Evolutionary conservation across 2,888 invertebrate species (phyloP).

Genomic region (Taphrorychus bicolor): DNA sequence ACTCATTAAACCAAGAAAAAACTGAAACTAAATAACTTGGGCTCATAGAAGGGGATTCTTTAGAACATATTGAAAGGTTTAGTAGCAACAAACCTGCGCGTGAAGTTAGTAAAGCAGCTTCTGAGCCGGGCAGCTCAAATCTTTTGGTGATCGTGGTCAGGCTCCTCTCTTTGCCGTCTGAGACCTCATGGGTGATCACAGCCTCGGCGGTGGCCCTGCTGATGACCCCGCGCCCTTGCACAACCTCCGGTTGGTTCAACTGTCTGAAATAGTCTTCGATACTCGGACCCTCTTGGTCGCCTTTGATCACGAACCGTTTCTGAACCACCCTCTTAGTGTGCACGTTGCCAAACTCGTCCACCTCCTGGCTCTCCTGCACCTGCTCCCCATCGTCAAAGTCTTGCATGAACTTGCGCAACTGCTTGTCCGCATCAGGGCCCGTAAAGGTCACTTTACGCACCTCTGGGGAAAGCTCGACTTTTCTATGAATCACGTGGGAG

Average conservation of each 20-base stretch:
- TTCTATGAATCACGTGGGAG: conserved; percentile 61
- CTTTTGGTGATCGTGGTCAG: conserved; percentile 54
- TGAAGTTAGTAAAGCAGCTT: conserved; percentile 48
- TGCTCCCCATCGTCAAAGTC: conserved; percentile 64
- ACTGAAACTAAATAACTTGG: conserved; percentile 21
- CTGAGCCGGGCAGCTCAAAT: conserved; percentile 49
- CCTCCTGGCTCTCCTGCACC: conserved; percentile 62
- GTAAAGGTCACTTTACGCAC: conserved; percentile 63
- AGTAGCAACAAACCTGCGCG: conserved; percentile 50
- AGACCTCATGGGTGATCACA: conserved; percentile 48
- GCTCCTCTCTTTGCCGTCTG: conserved; percentile 51
- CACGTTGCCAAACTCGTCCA: conserved; percentile 64
- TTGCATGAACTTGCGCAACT: conserved; percentile 62
- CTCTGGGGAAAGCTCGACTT: conserved; percentile 63
- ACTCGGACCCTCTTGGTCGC: conserved; percentile 47
- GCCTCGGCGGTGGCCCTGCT: conserved; percentile 42
- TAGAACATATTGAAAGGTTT: not conserved
- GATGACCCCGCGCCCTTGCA: conserved; percentile 40
- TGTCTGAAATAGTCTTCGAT: conserved; percentile 52
- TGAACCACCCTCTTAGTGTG: conserved; percentile 62
- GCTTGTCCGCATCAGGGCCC: conserved; percentile 63
- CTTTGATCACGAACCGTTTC: conserved; percentile 59
- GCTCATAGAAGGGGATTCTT: conserved; percentile 3
- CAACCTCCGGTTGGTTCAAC: conserved; percentile 45
- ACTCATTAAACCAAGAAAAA: not conserved